Evolutionary conservation across 2,888 invertebrate genomes (phyloP).

Genomic region (Apocheima hispidaria): DNA sequence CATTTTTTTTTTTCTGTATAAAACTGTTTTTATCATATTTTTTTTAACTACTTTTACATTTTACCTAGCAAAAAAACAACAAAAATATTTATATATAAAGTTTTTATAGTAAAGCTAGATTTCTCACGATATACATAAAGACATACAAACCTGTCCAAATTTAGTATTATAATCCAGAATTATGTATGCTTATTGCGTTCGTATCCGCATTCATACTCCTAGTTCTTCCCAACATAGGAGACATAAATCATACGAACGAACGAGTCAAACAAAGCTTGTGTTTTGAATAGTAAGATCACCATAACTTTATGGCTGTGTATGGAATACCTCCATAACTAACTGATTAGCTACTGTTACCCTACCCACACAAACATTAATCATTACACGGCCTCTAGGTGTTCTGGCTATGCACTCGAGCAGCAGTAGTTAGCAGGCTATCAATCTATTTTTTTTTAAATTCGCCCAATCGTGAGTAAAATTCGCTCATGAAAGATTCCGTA

Average conservation of each 20-base stretch:
- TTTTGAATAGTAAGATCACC: slow-evolving; percentile 40
- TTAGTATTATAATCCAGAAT: slow-evolving; percentile 23
- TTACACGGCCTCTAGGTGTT: background rate
- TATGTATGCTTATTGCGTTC: slow-evolving; percentile 21
- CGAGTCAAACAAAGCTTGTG: slow-evolving; percentile 30
- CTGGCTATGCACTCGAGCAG: background rate
- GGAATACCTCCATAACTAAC: background rate
- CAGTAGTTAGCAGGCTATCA: background rate
- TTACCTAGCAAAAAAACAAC: no score
- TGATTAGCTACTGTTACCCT: background rate
- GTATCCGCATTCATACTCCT: slow-evolving; percentile 28
- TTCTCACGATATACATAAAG: background rate
- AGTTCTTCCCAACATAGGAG: slow-evolving; percentile 18
- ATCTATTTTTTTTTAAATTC: no score
- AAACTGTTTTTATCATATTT: no score
- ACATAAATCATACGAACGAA: slow-evolving; percentile 34
- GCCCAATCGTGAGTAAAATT: no score
- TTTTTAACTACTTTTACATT: no score
- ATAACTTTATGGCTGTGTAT: slow-evolving; percentile 38
- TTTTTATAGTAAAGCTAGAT: slow-evolving; percentile 1
- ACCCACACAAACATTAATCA: background rate
- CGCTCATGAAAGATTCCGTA: no score
- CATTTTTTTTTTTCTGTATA: no score
- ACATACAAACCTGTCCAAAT: slow-evolving; percentile 1
- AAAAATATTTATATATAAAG: no score